These are phyloP conservation scores for Rhamphomyia laevipes DNA, from an alignment of 2,888 invertebrate species.

Conservation along the genomic window DNA sequence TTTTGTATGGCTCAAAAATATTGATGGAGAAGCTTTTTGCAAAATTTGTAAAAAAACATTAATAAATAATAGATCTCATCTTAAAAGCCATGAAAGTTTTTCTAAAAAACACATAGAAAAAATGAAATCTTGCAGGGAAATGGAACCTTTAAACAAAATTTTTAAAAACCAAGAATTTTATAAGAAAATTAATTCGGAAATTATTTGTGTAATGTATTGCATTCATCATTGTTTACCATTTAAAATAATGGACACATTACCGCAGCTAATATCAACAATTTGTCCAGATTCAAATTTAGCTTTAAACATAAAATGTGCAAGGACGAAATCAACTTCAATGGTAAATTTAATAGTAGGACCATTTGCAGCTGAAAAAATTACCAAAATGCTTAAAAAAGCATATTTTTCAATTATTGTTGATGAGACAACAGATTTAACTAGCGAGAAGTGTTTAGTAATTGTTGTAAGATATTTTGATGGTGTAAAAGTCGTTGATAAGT, in stretches of 20 bases:
- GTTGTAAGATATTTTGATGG: slow-evolving; percentile 4
- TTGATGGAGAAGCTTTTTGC: slow-evolving; percentile 1
- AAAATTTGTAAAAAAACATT: slow-evolving; percentile 5
- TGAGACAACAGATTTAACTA: slow-evolving; percentile 6
- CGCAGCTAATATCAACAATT: no score
- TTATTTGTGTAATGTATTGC: no score
- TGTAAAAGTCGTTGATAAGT: not conserved
- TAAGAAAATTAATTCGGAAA: no score
- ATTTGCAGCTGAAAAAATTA: not conserved
- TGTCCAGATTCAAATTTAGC: no score
- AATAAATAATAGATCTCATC: slow-evolving; percentile 4
- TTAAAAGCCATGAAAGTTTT: not conserved
- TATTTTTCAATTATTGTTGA: slow-evolving; percentile 1
- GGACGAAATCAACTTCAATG: no score
- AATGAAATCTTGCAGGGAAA: not conserved
- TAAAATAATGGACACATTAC: no score
- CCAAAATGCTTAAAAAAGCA: not conserved
- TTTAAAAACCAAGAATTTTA: no score
- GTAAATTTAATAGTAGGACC: not conserved
- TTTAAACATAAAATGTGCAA: no score
- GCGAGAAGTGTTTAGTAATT: not conserved
- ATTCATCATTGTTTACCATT: no score
- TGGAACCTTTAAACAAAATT: no score
- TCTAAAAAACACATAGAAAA: slow-evolving; percentile 1
- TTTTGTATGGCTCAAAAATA: slow-evolving; percentile 3